phyloP scores from a whole-genome alignment of 2,888 invertebrate species.

The Acronicta alni region DNA sequence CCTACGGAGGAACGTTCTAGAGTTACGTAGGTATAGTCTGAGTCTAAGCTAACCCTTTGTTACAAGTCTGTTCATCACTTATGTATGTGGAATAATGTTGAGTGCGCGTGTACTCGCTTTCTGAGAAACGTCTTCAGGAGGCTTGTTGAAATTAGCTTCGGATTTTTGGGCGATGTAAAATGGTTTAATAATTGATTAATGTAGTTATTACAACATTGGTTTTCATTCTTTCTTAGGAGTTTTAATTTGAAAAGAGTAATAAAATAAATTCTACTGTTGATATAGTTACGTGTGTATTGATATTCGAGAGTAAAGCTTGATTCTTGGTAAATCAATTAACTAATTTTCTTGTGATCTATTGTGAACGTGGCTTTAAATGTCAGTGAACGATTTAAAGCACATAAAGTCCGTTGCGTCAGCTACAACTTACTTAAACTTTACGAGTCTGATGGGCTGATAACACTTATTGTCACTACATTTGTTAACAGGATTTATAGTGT shows the following conservation, averaged over 20 bases:
- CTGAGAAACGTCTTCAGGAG: slow-evolving; percentile 17
- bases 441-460: slow-evolving; percentile 13
- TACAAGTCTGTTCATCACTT: slow-evolving; percentile 46
- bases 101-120: slow-evolving; percentile 18
- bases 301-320: slow-evolving; percentile 10
- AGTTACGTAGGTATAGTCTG: slow-evolving; percentile 21
- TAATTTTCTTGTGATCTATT: background rate
- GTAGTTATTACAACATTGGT: background rate
- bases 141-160: slow-evolving; percentile 23
- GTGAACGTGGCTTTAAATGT: slow-evolving; percentile 35
- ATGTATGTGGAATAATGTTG: slow-evolving; percentile 47
- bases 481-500: background rate
- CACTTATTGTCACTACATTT: slow-evolving; percentile 10
- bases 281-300: slow-evolving; percentile 13
- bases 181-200: slow-evolving; percentile 21
- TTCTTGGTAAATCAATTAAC: slow-evolving; percentile 27
- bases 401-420: slow-evolving; percentile 23
- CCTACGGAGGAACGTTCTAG: slow-evolving; percentile 33
- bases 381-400: slow-evolving; percentile 26
- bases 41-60: slow-evolving; percentile 58
- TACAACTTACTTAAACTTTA: slow-evolving; percentile 20
- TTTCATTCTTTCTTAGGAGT: background rate
- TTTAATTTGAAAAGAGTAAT: background rate
- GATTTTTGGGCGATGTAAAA: slow-evolving; percentile 19
- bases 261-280: background rate